Evolutionary conservation across 2,113 vertebrate species (phyloP).

Genomic region (Macrotis lagotis): DNA sequence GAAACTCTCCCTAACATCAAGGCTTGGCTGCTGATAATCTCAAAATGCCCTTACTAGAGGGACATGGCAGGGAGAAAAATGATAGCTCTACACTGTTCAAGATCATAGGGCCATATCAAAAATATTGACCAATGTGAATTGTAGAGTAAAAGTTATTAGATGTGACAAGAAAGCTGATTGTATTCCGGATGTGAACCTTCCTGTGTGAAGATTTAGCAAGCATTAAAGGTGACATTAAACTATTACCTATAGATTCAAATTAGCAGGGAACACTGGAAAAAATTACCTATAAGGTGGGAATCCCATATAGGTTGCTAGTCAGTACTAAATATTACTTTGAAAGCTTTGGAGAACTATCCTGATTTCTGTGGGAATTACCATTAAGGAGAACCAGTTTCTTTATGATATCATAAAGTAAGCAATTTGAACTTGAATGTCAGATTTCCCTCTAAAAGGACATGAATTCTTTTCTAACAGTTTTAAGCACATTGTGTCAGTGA

Average conservation of each 20-base stretch:
- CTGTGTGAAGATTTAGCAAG: conserved; percentile 14
- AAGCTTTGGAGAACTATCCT: neutral
- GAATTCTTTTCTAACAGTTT: neutral
- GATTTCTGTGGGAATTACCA: neutral
- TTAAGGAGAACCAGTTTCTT: neutral
- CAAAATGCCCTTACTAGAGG: too few relatives aligned
- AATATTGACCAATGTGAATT: too few relatives aligned
- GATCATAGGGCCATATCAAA: too few relatives aligned
- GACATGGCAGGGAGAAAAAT: neutral
- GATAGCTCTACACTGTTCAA: neutral
- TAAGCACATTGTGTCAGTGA: neutral
- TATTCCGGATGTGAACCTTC: conserved; percentile 20
- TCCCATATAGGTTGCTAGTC: neutral
- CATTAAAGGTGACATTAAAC: neutral
- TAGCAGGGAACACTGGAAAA: neutral
- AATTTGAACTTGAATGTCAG: neutral
- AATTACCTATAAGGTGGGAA: neutral
- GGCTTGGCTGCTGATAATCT: too few relatives aligned
- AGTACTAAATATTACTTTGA: conserved; percentile 10
- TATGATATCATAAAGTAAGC: conserved; percentile 19
- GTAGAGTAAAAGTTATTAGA: too few relatives aligned
- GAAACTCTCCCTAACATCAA: too few relatives aligned
- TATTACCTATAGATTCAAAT: too few relatives aligned
- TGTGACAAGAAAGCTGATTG: neutral
- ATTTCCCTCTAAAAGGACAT: neutral